Base-by-base conservation (phyloP, 1,140 invertebrate genomes). In the Oncopeltus fasciatus region DNA sequence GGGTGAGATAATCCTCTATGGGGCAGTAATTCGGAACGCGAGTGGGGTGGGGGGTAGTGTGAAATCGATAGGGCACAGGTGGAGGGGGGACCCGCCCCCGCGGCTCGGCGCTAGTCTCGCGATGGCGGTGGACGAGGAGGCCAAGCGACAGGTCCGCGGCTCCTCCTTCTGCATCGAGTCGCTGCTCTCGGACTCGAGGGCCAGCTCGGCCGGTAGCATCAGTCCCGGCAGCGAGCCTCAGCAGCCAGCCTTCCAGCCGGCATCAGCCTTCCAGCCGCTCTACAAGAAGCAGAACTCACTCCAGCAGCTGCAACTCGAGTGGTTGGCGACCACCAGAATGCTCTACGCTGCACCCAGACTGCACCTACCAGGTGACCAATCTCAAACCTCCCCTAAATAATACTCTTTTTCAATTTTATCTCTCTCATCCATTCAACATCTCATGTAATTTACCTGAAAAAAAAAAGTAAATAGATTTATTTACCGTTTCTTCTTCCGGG, bases 261-360 rank as follows among this genome's bases (percentile, higher is more conserved):
- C 61, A 4, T 75, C 74, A 0, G 75, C 74, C 8, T 75, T 76
- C 60, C 74, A 75, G 28, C 67, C 68, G 51, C 57, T 63, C 26
- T 64, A 65, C 20, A 56, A 51, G 27, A 64, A 66, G 29, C 28
- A 62, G 1, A 28, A 51, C 12, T 68, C 51, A 47, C 77, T 88
- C 46, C 87, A 90, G 67, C 87, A 89, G 68, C 81, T 90, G 72
- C 87, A 90, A 69, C 77, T 90, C 44, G 87, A 91, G 73, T 90
- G 88, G 83, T 73, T 91, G 29, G 87, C 88, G 1, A 81, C 87
- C 65, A 86, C 86, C 14, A 87, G 87, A 12, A 90, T 91, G 87
- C 80, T 90, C 53, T 90, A 90, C 70, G 68, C 69, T 2, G 67
- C 68, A 12, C 87, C 87, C 57, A 77, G 87, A 69, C 77, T 91